Percentiles rank a stretch among this genome's conserved stretches.
Conservation (phyloP, 2,888 invertebrate genomes). For the Lymantria monacha region DNA sequence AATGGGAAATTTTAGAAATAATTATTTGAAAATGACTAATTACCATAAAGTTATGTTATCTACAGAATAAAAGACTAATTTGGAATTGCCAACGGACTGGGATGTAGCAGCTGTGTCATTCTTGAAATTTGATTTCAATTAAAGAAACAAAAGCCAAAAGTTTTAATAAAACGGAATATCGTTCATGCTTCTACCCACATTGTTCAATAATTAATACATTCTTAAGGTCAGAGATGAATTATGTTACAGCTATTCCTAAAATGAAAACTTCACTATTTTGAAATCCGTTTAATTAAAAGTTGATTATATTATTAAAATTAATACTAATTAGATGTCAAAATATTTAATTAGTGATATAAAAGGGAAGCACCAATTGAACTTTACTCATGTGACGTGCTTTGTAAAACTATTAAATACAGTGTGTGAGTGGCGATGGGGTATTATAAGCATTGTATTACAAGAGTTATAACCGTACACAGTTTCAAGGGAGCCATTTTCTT, state of each 20-base stretch:
- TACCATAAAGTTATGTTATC: slow-evolving; percentile 24
- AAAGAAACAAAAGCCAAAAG: slow-evolving; percentile 71
- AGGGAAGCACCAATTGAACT: too few species aligned
- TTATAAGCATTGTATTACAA: too few species aligned
- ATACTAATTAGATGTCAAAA: too few species aligned
- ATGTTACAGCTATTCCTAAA: slow-evolving; percentile 31
- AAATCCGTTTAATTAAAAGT: too few species aligned
- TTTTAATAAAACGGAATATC: slow-evolving; percentile 71
- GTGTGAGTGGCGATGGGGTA: too few species aligned
- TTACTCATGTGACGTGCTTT: too few species aligned
- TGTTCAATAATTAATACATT: slow-evolving; percentile 48
- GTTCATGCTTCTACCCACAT: slow-evolving; percentile 44
- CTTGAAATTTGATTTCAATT: slow-evolving; percentile 75
- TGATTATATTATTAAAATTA: too few species aligned
- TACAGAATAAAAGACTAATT: slow-evolving; percentile 46
- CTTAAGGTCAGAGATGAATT: slow-evolving; percentile 39
- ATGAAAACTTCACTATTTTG: background rate
- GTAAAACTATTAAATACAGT: too few species aligned
- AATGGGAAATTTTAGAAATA: too few species aligned
- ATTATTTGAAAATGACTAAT: slow-evolving; percentile 5
- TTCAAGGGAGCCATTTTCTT: too few species aligned
- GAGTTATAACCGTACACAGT: too few species aligned
- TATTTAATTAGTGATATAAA: too few species aligned
- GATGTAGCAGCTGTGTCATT: slow-evolving; percentile 71
- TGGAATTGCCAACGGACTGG: slow-evolving; percentile 44